phyloP scores from a whole-genome alignment of 2,113 vertebrate genomes.

The Tautogolabrus adspersus region DNA sequence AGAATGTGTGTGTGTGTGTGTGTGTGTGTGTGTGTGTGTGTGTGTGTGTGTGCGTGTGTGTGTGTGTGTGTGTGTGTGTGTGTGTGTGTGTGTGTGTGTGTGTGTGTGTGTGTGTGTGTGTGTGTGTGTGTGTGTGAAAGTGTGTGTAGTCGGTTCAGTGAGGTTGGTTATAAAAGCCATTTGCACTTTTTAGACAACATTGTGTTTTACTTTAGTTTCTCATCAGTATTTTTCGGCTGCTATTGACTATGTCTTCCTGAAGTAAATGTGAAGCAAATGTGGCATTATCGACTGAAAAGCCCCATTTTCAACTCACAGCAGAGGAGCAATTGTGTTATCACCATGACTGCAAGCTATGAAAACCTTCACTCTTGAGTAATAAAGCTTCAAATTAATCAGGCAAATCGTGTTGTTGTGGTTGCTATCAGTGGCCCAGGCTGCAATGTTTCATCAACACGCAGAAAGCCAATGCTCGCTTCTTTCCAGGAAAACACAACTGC shows the following conservation, averaged over 20 bases:
- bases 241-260: slow-evolving; percentile 35
- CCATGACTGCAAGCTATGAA: slow-evolving; percentile 59
- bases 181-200: slow-evolving; percentile 8
- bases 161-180: not conserved
- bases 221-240: slow-evolving; percentile 26
- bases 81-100: no score
- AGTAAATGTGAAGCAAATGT: slow-evolving; percentile 48
- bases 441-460: slow-evolving; percentile 52
- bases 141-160: not conserved
- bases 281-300: slow-evolving; percentile 56
- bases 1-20: not conserved
- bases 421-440: slow-evolving; percentile 41
- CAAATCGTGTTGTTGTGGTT: slow-evolving; percentile 61
- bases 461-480: slow-evolving; percentile 21
- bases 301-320: slow-evolving; percentile 32
- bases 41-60: slow-evolving; percentile 1
- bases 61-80: no score
- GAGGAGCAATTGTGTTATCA: slow-evolving; percentile 57
- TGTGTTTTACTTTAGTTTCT: slow-evolving; percentile 26
- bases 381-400: slow-evolving; percentile 67
- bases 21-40: slow-evolving; percentile 3
- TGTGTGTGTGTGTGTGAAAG: slow-evolving; percentile 13
- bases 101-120: no score
- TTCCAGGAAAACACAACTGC: slow-evolving; percentile 35
- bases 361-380: slow-evolving; percentile 66